Evolutionary conservation across 1,140 invertebrate species (phyloP).

Genomic region (Lepidurus arcticus): DNA sequence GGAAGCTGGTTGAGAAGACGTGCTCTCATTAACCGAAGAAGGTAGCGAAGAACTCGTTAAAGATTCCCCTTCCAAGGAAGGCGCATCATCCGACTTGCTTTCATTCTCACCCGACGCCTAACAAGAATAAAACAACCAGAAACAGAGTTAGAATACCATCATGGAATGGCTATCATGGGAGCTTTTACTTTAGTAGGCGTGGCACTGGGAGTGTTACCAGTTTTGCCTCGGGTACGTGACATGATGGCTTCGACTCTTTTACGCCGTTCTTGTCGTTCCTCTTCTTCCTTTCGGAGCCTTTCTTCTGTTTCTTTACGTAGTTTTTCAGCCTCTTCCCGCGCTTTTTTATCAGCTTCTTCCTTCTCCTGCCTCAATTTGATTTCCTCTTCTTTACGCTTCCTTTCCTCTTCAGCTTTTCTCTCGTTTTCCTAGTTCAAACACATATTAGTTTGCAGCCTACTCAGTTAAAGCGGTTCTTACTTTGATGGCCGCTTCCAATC

Average conservation of each 20-base stretch:
- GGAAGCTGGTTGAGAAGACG: constrained; percentile 24
- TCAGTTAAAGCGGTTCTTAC: background rate
- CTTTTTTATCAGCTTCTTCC: constrained; percentile 67
- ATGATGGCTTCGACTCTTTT: constrained; percentile 78
- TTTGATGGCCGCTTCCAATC: constrained; percentile 46
- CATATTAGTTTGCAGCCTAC: constrained; percentile 39
- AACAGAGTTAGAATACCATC: background rate
- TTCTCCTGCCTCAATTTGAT: constrained; percentile 61
- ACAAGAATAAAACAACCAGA: background rate
- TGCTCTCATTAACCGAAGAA: background rate
- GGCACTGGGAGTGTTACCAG: constrained; percentile 48
- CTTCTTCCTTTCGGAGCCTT: constrained; percentile 68
- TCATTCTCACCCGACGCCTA: background rate
- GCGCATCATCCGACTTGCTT: background rate
- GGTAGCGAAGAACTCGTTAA: background rate
- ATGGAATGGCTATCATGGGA: background rate
- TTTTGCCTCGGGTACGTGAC: constrained; percentile 63
- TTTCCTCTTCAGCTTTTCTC: constrained; percentile 62
- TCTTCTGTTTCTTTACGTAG: constrained; percentile 65
- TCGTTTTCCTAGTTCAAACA: constrained; percentile 49
- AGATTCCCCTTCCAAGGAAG: background rate
- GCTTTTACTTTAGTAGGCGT: constrained; percentile 45
- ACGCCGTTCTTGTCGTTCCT: constrained; percentile 66
- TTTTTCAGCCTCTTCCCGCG: constrained; percentile 68
- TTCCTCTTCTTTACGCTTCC: constrained; percentile 58